Evolutionary conservation across 2,797 vertebrate species (phyloP), one percentile per base, ranked within the genome.

Genomic region (Poeciliopsis infans): DNA sequence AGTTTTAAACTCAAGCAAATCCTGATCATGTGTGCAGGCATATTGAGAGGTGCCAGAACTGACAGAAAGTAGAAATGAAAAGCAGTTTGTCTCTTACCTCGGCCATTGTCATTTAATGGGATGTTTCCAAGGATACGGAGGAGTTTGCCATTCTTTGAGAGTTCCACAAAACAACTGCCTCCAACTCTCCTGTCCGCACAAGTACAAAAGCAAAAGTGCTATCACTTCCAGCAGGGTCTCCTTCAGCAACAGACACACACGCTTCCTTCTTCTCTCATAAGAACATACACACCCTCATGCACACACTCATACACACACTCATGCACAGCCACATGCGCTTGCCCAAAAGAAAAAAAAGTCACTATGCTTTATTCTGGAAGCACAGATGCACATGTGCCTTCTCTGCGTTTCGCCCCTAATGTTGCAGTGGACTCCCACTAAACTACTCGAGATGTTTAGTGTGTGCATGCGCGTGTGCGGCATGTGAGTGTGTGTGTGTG

Each of bases 121-220:
- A 95, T 89, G 96, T 95, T 95, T 95, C 95, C 95, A 95, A 92
- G 94, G 95, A 94, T 89, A 95, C 94, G 83, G 89, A 90, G 86
- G 93, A 95, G 94, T 96, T 96, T 95, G 95, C 97, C 97, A 97
- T 97, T 96, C 96, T 97, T 95, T 92, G 92, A 79, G 94, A 96
- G 95, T 96, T 94, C 95, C 94, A 93, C 95, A 93, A 95, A 94
- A 96, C 94, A 95, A 95, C 95, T 94, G 94, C 91, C 93, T 94
- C 94, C 95, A 96, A 95, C 92, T 95, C 95, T 96, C 95, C 94
- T 94, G 95, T 95, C 95, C 91, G 91, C 95, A 95, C 96, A 95
- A 96, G 96, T 95, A 96, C 93, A 96, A 93, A 94, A 86, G 95
- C 94, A 95, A 88, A 86, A 91, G 94, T 96, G 94, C 93, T 96